Percentiles rank a stretch among this genome's conserved stretches.
Conservation (phyloP, 2,797 vertebrate species). For the Australoheros facetus region DNA sequence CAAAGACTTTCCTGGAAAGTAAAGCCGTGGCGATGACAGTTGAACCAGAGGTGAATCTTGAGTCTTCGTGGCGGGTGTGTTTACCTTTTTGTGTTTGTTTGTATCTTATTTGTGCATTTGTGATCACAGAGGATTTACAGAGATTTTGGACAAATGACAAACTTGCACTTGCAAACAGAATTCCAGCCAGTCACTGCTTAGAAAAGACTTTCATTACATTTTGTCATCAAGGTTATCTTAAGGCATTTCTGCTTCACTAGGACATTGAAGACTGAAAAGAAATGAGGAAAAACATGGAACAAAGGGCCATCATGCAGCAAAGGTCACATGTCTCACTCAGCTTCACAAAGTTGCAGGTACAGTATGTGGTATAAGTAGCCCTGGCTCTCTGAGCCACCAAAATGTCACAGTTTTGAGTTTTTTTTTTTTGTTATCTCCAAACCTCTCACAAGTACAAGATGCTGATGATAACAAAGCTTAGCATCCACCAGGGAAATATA, state of each 20-base stretch:
- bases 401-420: constrained; percentile 2
- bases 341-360: constrained; percentile 12
- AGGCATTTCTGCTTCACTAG: constrained; percentile 38
- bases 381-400: neutral
- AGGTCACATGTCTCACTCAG: constrained; percentile 14
- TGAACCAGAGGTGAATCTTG: constrained; percentile 20
- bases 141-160: constrained; percentile 18
- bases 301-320: constrained; percentile 20
- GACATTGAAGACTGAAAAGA: constrained; percentile 7
- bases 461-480: neutral
- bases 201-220: neutral
- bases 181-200: neutral
- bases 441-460: constrained; percentile 12
- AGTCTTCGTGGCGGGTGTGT: neutral
- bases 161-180: neutral
- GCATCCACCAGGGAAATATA: neutral
- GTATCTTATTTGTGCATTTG: neutral
- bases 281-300: neutral
- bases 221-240: constrained; percentile 8
- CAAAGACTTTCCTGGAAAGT: constrained; percentile 39
- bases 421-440: neutral
- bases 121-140: constrained; percentile 1
- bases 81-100: constrained; percentile 1
- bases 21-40: neutral
- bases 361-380: neutral